Base-by-base conservation (phyloP, 2,797 vertebrate species). In the Sylvilagus floridanus region DNA sequence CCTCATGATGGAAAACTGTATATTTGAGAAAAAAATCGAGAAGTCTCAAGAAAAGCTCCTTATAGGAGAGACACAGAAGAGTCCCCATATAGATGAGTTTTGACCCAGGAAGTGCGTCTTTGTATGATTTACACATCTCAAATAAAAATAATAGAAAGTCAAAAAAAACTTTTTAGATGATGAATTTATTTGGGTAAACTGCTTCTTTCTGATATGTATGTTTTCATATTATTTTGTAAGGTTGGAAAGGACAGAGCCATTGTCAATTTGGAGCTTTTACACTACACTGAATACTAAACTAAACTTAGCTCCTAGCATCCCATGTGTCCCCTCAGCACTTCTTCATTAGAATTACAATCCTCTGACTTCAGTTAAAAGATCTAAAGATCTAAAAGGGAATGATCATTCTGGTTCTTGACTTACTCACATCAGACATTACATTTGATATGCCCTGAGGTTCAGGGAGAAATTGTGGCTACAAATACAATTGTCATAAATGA, bases 41-140 rank as follows among this genome's bases (percentile, higher is more conserved):
- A 96, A 91, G 42, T 89, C 62, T 89, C 76, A 24, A 94, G 69
- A 65, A 89, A 95, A 11, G 16, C 16, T 96, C 11, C 68, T 94
- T 54, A 35, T 35, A 65, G 75, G 28, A 21, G 78, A 91, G 65
- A 35, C 26, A 63, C 0, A 68, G 17, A 12, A 37, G 7, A 84
- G 5, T 30, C 26, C 21, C 1, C 7, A 93, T 65, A 63, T 65
- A 57, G 24, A 50, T 84, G 57, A 8, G 65, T 10, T 75, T 88
- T 84, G 57, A 16, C 26, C 57, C 42, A 81, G n/a, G 35, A 57
- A 22, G 84, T 35, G 62, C 21, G 68, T 91, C 92, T 96, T 91
- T 77, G 7, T 88, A 77, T 91, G 76, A 96, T 35, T 93, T 86
- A 69, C 14, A 88, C 42, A 60, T 57, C 77, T 69, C 21, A 84